phyloP scores from a whole-genome alignment of 2,797 vertebrate genomes.

The Myotis myotis region DNA sequence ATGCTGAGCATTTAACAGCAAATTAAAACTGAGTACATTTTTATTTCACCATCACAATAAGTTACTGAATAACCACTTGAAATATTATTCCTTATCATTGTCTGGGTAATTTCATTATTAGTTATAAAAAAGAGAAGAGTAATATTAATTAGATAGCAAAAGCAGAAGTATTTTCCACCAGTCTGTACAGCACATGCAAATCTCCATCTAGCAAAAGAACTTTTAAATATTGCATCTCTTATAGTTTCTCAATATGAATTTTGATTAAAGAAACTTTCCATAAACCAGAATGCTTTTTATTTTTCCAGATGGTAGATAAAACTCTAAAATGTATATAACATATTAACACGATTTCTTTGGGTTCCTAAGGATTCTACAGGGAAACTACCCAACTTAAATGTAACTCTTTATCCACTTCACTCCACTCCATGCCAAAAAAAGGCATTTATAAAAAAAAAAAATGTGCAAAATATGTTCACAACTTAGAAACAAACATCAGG shows the following conservation, averaged over 20 bases:
- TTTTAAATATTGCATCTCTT: not conserved
- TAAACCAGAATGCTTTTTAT: not conserved
- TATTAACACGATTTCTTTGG: not conserved
- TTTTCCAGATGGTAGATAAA: not conserved
- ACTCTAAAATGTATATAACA: not conserved
- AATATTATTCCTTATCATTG: not conserved
- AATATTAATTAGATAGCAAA: not conserved
- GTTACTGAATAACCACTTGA: slow-evolving; percentile 35
- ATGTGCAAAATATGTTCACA: not conserved
- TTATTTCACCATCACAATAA: slow-evolving; percentile 34
- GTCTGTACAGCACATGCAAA: not conserved
- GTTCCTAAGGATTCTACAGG: not conserved
- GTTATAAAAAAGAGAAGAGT: slow-evolving; percentile 22
- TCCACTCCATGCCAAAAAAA: not conserved
- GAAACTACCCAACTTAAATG: slow-evolving; percentile 4
- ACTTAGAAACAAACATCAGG: not conserved
- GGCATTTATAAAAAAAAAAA: not conserved
- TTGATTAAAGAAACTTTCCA: slow-evolving; percentile 15
- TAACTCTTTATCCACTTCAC: not conserved
- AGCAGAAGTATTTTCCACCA: slow-evolving; percentile 4
- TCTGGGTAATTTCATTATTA: not conserved
- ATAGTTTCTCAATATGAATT: slow-evolving; percentile 24
- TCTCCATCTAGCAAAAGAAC: not conserved
- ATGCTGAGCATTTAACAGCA: not conserved
- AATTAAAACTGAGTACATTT: slow-evolving; percentile 18